phyloP scores from a whole-genome alignment of 2,888 invertebrate genomes.

The Agrotis ipsilon region DNA sequence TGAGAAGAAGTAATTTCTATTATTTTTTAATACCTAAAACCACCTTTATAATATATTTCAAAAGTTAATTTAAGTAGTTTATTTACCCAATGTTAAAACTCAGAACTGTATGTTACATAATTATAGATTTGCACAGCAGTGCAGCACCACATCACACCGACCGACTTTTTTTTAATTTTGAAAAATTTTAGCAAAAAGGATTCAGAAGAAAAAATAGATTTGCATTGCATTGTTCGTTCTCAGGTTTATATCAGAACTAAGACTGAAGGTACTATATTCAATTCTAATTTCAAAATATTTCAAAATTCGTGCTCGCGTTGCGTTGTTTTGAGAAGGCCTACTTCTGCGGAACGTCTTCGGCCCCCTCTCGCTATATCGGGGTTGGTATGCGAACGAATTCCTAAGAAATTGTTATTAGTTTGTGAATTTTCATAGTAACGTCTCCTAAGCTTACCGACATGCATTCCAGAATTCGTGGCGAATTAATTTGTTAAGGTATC shows the following conservation, averaged over 20 bases:
- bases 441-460: neutral
- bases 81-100: too few relatives aligned
- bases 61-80: too few relatives aligned
- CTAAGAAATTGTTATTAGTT: slow-evolving; percentile 54
- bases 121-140: too few relatives aligned
- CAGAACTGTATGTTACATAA: too few relatives aligned
- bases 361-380: slow-evolving; percentile 29
- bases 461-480: neutral
- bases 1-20: neutral
- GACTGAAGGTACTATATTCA: too few relatives aligned
- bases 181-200: too few relatives aligned
- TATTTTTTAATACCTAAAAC: neutral
- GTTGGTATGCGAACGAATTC: slow-evolving; percentile 59
- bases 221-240: too few relatives aligned
- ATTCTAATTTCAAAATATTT: neutral
- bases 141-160: too few relatives aligned
- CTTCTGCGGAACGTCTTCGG: slow-evolving; percentile 43
- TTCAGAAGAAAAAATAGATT: too few relatives aligned
- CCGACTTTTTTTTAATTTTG: too few relatives aligned
- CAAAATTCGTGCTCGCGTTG: slow-evolving; percentile 7
- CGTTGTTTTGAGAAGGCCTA: slow-evolving; percentile 23
- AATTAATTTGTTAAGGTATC: neutral
- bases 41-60: too few relatives aligned
- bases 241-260: too few relatives aligned
- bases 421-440: slow-evolving; percentile 27